Conservation (phyloP, 1,140 invertebrate species). For the Cylas formicarius region DNA sequence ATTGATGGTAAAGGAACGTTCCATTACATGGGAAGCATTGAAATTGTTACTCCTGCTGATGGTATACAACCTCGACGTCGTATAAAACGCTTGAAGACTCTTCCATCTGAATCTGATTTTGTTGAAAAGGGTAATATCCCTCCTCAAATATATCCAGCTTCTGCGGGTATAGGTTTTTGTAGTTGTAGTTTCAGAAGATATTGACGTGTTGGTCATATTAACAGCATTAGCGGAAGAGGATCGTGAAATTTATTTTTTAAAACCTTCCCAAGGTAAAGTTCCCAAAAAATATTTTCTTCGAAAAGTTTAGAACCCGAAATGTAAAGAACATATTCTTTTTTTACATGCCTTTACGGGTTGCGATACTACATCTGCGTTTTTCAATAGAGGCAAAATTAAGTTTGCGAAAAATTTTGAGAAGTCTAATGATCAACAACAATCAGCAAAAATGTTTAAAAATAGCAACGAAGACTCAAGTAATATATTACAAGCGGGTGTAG, state of each 20-base stretch:
- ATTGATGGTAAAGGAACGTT: constrained; percentile 24
- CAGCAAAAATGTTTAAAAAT: constrained; percentile 23
- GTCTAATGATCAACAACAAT: constrained; percentile 22
- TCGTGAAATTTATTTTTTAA: constrained; percentile 26
- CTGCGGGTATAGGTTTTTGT: constrained; percentile 15
- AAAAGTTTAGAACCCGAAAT: constrained; percentile 26
- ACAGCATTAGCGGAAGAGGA: constrained; percentile 2
- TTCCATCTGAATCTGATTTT: constrained; percentile 14
- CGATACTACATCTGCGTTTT: constrained; percentile 28
- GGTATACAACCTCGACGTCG: constrained; percentile 11
- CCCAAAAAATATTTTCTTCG: constrained; percentile 20
- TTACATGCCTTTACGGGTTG: constrained; percentile 30
- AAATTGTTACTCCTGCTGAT: constrained; percentile 16
- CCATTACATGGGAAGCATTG: constrained; percentile 25
- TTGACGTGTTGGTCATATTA: constrained; percentile 13
- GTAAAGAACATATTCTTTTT: constrained; percentile 29
- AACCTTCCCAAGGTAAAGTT: constrained; percentile 25
- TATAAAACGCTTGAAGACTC: constrained; percentile 10
- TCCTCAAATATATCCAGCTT: constrained; percentile 14
- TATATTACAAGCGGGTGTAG: constrained; percentile 24
- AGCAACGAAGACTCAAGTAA: constrained; percentile 10
- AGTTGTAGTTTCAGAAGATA: constrained; percentile 8
- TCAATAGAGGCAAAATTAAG: constrained; percentile 24
- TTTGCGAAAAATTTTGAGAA: constrained; percentile 29
- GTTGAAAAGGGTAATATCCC: constrained; percentile 15